Percentiles rank a stretch among this genome's conserved stretches.
These are phyloP conservation scores for Resseliella maxima DNA, from an alignment of 2,888 invertebrate species.

Conservation along the genomic window DNA sequence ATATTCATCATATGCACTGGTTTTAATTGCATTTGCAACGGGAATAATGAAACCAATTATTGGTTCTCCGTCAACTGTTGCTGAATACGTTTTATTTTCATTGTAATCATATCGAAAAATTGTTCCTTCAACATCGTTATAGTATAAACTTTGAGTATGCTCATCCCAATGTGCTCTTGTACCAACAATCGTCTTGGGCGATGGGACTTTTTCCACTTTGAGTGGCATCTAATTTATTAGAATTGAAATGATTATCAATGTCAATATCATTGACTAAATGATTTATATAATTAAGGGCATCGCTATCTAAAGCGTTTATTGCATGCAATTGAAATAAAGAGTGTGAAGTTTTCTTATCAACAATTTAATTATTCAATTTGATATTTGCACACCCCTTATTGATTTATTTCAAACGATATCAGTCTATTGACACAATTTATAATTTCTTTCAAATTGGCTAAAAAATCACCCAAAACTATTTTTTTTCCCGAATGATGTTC, in stretches of 20 bases:
- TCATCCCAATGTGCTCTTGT: conserved; percentile 81
- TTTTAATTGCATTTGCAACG: conserved; percentile 66
- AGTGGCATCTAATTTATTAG: conserved; percentile 58
- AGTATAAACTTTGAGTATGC: conserved; percentile 72
- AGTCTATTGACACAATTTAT: too few species aligned
- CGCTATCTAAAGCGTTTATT: too few species aligned
- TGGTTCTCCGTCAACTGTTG: conserved; percentile 69
- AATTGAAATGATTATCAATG: background rate
- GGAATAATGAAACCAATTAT: conserved; percentile 73
- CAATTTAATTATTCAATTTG: too few species aligned
- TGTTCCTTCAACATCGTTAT: conserved; percentile 71
- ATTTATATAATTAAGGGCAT: background rate
- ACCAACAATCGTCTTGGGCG: conserved; percentile 69
- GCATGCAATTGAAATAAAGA: too few species aligned
- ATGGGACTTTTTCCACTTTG: conserved; percentile 65
- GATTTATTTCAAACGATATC: too few species aligned
- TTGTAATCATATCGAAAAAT: conserved; percentile 65
- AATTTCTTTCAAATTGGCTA: too few species aligned
- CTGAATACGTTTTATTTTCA: conserved; percentile 69
- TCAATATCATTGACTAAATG: background rate
- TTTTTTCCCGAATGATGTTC: too few species aligned
- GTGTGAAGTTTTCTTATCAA: too few species aligned
- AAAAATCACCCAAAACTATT: too few species aligned
- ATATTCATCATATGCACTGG: conserved; percentile 69
- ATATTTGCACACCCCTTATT: too few species aligned